A percentile compares a stretch with the other conserved stretches of the same genome.
Evolutionary conservation across 2,113 vertebrate genomes (phyloP).

Genomic region (Ageneiosus marmoratus): DNA sequence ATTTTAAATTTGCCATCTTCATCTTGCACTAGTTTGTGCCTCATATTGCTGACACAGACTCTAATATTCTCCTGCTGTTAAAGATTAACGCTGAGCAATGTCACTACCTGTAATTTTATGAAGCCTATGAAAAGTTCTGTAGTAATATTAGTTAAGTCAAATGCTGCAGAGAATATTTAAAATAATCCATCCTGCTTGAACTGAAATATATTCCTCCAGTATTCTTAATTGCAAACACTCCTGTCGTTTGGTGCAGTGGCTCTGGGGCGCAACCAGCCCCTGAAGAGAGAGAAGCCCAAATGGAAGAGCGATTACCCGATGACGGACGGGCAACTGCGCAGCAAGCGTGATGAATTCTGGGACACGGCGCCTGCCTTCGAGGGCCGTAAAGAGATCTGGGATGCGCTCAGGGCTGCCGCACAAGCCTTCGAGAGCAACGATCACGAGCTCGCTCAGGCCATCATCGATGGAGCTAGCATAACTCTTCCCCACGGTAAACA

Average conservation of each 20-base stretch:
- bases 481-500: slow-evolving; percentile 90
- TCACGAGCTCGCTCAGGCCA: slow-evolving; percentile 95
- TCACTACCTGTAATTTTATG: background rate
- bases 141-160: background rate
- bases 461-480: slow-evolving; percentile 96
- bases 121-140: background rate
- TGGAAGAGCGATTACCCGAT: slow-evolving; percentile 99
- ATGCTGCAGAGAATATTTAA: background rate
- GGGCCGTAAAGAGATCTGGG: slow-evolving; percentile 97
- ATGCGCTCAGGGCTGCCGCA: slow-evolving; percentile 91
- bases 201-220: no score
- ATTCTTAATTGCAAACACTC: background rate
- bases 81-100: background rate
- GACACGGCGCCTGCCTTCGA: slow-evolving; percentile 96
- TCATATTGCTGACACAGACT: no score
- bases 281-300: slow-evolving; percentile 97
- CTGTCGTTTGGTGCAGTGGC: slow-evolving; percentile 76
- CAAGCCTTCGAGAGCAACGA: slow-evolving; percentile 95
- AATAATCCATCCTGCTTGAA: background rate
- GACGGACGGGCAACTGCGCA: slow-evolving; percentile 95
- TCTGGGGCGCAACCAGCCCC: slow-evolving; percentile 92
- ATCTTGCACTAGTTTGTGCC: background rate
- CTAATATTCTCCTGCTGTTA: background rate
- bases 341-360: slow-evolving; percentile 98
- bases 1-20: background rate